Evolutionary conservation across 2,797 vertebrate species (phyloP).

Genomic region (Parambassis ranga): DNA sequence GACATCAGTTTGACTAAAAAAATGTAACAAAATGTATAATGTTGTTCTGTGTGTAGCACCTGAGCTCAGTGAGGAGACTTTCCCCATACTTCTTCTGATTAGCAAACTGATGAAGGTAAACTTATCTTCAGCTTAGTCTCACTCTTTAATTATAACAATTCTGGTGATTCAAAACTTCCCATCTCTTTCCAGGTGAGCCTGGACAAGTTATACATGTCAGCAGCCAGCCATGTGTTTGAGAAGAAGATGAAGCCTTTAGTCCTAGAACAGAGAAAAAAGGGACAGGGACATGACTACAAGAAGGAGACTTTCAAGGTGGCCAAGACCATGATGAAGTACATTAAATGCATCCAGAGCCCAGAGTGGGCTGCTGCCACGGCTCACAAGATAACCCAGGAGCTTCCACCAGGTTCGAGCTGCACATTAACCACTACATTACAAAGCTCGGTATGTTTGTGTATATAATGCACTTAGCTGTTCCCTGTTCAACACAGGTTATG

Average conservation of each 20-base stretch:
- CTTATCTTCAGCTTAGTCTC: not conserved
- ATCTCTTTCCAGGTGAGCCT: slow-evolving; percentile 81
- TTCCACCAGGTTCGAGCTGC: slow-evolving; percentile 85
- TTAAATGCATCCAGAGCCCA: slow-evolving; percentile 87
- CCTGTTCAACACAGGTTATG: slow-evolving; percentile 78
- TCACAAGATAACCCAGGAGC: slow-evolving; percentile 90
- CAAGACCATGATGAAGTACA: slow-evolving; percentile 85
- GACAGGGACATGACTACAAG: slow-evolving; percentile 62
- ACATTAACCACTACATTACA: not conserved
- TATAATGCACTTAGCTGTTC: not conserved
- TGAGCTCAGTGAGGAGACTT: slow-evolving; percentile 92
- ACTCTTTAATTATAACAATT: not conserved
- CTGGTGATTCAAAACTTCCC: not conserved
- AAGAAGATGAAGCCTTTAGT: slow-evolving; percentile 89
- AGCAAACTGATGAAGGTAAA: slow-evolving; percentile 95
- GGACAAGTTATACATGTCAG: slow-evolving; percentile 90
- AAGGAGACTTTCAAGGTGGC: slow-evolving; percentile 82
- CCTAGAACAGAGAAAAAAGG: slow-evolving; percentile 76
- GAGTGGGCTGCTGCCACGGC: slow-evolving; percentile 93
- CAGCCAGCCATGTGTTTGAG: slow-evolving; percentile 88
- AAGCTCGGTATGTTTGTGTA: not conserved
- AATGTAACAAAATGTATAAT: too few relatives aligned
- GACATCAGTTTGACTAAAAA: too few relatives aligned
- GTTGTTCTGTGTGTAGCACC: slow-evolving; percentile 78
- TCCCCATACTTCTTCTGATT: slow-evolving; percentile 91